Conservation (phyloP, 2,888 invertebrate species). For the Diachrysia chrysitis region DNA sequence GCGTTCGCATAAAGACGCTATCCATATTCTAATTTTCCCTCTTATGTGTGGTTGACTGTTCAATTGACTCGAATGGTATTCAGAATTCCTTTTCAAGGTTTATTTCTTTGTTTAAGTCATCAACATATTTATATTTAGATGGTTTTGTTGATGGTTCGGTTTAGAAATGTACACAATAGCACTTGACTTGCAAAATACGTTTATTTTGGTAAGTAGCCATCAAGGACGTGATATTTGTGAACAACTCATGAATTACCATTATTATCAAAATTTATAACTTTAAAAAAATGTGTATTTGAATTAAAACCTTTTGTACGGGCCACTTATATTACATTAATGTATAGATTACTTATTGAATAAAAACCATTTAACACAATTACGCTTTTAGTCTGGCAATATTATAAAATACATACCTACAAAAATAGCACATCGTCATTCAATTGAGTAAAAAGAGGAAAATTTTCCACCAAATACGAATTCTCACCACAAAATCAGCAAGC, state of each 20-base stretch:
- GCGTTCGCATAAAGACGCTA: not conserved
- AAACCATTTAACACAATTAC: no score
- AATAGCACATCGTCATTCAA: not conserved
- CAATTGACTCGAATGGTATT: not conserved
- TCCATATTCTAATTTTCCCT: not conserved
- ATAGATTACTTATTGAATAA: no score
- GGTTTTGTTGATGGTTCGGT: slow-evolving; percentile 3
- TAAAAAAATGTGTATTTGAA: no score
- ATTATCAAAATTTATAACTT: no score
- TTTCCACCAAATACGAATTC: not conserved
- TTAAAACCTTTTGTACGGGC: no score
- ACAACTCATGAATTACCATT: no score
- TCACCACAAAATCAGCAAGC: slow-evolving; percentile 2
- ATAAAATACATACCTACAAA: no score
- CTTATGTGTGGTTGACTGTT: not conserved
- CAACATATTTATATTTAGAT: slow-evolving; percentile 1
- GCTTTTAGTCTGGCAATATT: no score
- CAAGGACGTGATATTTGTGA: not conserved
- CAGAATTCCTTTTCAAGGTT: slow-evolving; percentile 3
- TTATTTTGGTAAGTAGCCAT: not conserved
- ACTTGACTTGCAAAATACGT: not conserved
- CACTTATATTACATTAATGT: no score
- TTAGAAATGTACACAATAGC: not conserved
- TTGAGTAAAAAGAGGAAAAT: not conserved
- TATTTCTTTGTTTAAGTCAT: slow-evolving; percentile 6